These are phyloP conservation scores for Delphinapterus leucas DNA, from an alignment of 2,113 vertebrate species.

Conservation along the genomic window DNA sequence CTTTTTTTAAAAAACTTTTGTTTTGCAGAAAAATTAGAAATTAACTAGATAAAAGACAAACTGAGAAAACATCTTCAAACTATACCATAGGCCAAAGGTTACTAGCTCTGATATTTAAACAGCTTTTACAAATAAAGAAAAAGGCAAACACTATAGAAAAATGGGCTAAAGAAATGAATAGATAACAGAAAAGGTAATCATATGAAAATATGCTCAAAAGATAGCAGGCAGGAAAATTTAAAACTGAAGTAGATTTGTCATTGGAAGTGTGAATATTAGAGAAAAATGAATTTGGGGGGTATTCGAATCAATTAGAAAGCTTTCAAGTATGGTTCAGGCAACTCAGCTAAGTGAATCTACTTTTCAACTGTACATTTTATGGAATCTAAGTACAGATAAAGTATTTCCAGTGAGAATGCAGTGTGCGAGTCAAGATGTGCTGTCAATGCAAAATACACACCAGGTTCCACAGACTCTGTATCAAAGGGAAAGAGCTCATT, in stretches of 20 bases:
- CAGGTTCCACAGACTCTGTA: neutral
- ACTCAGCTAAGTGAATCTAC: neutral
- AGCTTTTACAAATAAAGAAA: neutral
- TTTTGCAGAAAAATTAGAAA: neutral
- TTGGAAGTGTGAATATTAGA: neutral
- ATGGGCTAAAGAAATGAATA: neutral
- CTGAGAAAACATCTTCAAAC: neutral
- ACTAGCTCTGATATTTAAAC: neutral
- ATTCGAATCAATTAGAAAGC: neutral
- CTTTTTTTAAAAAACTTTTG: neutral
- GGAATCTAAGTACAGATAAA: neutral
- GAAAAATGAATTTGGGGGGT: neutral
- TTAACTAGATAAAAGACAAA: neutral
- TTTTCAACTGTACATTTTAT: neutral
- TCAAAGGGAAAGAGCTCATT: neutral
- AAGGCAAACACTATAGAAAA: neutral
- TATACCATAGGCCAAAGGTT: neutral
- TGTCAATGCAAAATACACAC: rapidly evolving
- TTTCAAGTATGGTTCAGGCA: neutral
- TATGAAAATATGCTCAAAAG: conserved; percentile 11
- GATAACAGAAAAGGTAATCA: neutral
- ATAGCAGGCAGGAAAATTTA: neutral
- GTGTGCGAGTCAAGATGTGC: neutral
- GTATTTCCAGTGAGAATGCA: neutral
- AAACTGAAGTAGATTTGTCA: neutral